Percentiles rank a stretch among this genome's conserved stretches.
Evolutionary conservation across 1,140 invertebrate species (phyloP).

Genomic region (Magallana angulata): DNA sequence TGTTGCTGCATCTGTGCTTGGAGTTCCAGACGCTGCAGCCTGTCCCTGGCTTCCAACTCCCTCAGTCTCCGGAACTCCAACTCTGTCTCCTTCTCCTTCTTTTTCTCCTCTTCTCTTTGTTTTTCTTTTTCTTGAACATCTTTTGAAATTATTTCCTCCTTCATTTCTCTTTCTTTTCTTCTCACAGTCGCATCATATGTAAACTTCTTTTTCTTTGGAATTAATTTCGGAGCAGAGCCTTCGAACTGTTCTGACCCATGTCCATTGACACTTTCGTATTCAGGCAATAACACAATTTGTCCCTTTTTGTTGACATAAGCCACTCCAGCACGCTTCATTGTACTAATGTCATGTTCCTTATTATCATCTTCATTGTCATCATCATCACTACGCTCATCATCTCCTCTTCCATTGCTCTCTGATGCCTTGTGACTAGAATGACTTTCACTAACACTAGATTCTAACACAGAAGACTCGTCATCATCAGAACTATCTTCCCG

Average conservation of each 20-base stretch:
- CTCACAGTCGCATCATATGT: slow-evolving; percentile 59
- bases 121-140: slow-evolving; percentile 63
- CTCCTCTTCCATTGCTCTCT: slow-evolving; percentile 51
- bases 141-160: slow-evolving; percentile 49
- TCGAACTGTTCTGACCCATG: background rate
- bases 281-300: slow-evolving; percentile 68
- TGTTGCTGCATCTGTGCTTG: slow-evolving; percentile 58
- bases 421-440: slow-evolving; percentile 50
- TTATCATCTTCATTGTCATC: slow-evolving; percentile 49
- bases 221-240: slow-evolving; percentile 57
- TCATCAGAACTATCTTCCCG: slow-evolving; percentile 56
- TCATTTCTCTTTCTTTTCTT: slow-evolving; percentile 56
- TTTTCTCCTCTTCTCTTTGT: slow-evolving; percentile 65
- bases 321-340: slow-evolving; percentile 68
- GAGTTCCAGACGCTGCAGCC: slow-evolving; percentile 66
- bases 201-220: slow-evolving; percentile 68
- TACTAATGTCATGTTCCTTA: slow-evolving; percentile 43
- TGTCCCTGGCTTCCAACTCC: slow-evolving; percentile 66
- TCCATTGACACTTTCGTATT: slow-evolving; percentile 58
- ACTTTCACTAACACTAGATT: background rate
- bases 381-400: slow-evolving; percentile 42
- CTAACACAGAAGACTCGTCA: slow-evolving; percentile 45
- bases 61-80: slow-evolving; percentile 62
- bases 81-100: slow-evolving; percentile 66
- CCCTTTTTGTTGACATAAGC: slow-evolving; percentile 68